These are phyloP conservation scores for Falcunculus frontatus DNA, from an alignment of 2,113 vertebrate species.

Conservation along the genomic window DNA sequence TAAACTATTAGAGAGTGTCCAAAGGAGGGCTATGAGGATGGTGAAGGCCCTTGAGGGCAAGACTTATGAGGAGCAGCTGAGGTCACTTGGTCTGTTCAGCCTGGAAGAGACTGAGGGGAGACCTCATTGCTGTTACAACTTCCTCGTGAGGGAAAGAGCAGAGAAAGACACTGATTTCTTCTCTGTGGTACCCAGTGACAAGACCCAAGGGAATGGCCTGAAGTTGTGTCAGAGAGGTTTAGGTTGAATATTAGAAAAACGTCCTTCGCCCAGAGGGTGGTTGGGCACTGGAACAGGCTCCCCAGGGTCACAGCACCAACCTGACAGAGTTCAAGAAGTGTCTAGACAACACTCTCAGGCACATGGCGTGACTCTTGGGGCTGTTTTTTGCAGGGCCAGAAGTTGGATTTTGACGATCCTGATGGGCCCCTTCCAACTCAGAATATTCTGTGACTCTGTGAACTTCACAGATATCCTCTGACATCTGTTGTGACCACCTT, in stretches of 20 bases:
- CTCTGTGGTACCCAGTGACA: background rate
- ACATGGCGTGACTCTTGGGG: background rate
- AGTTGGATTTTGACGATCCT: background rate
- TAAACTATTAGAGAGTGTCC: background rate
- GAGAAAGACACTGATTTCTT: background rate
- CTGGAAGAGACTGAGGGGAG: background rate
- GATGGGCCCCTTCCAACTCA: background rate
- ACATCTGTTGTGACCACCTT: background rate
- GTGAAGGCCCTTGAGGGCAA: background rate
- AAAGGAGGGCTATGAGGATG: background rate
- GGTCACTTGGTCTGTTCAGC: background rate
- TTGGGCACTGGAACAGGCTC: background rate
- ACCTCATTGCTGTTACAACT: too few species aligned
- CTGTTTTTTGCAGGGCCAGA: background rate
- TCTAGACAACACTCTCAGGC: background rate
- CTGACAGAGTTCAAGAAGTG: background rate
- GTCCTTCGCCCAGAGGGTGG: background rate
- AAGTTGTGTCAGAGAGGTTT: background rate
- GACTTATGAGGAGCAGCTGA: background rate
- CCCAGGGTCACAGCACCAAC: background rate
- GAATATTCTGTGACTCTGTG: background rate
- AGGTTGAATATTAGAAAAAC: background rate
- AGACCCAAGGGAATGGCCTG: background rate
- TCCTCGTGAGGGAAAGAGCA: background rate
- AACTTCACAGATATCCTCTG: background rate